Conservation (phyloP, 2,797 vertebrate species). For the Aphelocoma californica region DNA sequence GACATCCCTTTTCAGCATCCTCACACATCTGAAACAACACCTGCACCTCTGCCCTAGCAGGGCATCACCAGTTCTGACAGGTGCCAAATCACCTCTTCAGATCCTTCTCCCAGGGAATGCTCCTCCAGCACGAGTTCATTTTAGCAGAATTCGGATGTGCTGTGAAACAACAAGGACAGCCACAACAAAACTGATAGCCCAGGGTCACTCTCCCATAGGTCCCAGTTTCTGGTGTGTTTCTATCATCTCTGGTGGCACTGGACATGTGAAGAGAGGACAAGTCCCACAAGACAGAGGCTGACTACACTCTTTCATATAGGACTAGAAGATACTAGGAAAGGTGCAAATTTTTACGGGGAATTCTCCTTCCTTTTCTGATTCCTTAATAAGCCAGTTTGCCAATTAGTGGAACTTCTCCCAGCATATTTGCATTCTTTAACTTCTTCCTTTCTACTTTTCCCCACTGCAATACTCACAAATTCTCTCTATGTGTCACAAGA, state of each 20-base stretch:
- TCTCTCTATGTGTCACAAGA: not conserved
- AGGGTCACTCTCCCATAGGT: too few species aligned
- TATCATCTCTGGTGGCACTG: not conserved
- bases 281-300: not conserved
- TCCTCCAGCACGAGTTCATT: not conserved
- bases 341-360: not conserved
- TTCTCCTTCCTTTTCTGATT: not conserved
- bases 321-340: not conserved
- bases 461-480: not conserved
- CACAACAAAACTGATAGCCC: not conserved
- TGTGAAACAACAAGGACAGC: not conserved
- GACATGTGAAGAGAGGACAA: not conserved
- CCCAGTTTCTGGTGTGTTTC: not conserved
- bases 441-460: not conserved
- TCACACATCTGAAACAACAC: not conserved
- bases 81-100: not conserved
- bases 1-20: not conserved
- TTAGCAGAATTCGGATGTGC: not conserved
- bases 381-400: not conserved
- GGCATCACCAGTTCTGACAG: not conserved
- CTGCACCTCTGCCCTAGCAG: not conserved
- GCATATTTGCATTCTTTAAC: not conserved
- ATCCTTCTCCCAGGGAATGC: not conserved
- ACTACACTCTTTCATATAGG: not conserved
- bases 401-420: not conserved